Base-by-base conservation (phyloP, 2,113 vertebrate genomes). In the Thamnaconus septentrionalis region DNA sequence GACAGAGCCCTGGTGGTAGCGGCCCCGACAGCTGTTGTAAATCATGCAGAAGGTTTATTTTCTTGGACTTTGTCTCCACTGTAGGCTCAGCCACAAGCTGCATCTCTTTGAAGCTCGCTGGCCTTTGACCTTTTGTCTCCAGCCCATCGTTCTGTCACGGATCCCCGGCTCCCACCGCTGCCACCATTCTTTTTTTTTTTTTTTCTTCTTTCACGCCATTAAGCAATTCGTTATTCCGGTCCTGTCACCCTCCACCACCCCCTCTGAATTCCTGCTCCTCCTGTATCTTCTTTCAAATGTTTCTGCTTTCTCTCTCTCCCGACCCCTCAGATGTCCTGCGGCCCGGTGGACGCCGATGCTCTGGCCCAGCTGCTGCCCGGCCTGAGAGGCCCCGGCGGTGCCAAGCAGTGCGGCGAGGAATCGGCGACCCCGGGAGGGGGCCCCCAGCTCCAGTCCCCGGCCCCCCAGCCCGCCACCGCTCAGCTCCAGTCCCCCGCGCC, bases 351-450 rank as follows among this genome's bases (percentile, higher is more conserved):
- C 73, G 84, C 92, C 72, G 94, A 96, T 63, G 90, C 95, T 77
- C 88, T 95, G 66, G 90, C 88, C 81, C 94, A 95, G 87, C 88
- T 95, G 70, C 84, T 96, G 63, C 94, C 95, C n/a, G 87, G 92
- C 0, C 84, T 93, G 79, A 93, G 94, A 86, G 92, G 92, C 77
- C 88, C 89, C 0, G 79, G 85, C 8, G 93, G 89, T 68, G 91
- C 91, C 79, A 88, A 73, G 65, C 91, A 4, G 81, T 88, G 59
- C 78, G 62, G 53, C 0, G 86, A 78, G 65, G 80, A 76, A 57
- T 62, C 60, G 6, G 4, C 68, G n/a, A 72, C 78, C 48, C 72
- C 78, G 39, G 85, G 73, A 61, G 78, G 66, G 58, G 75, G 71
- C 59, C 77, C 71, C 64, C 75, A 73, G 3, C 79, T 78, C 56